These are phyloP conservation scores for Rana temporaria DNA, from an alignment of 2,113 vertebrate species.

Conservation along the genomic window DNA sequence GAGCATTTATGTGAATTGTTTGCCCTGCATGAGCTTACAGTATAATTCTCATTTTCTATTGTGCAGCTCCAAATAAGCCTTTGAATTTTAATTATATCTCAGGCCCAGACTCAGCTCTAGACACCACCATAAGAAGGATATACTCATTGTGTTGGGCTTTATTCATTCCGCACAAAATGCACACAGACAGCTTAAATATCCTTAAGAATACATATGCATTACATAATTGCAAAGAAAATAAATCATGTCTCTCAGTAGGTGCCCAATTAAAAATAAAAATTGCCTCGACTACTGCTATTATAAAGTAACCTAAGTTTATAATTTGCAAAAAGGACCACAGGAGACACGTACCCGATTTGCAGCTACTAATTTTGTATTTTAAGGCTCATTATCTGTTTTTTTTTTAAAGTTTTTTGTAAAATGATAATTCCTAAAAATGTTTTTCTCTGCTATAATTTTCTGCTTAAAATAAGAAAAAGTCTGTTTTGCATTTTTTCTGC, in stretches of 20 bases:
- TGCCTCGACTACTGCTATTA: conserved; percentile 41
- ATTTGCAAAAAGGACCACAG: conserved; percentile 25
- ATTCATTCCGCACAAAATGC: conserved; percentile 13
- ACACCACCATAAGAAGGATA: conserved; percentile 45
- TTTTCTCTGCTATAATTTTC: too few species aligned
- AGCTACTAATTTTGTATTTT: not conserved
- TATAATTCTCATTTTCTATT: conserved; percentile 55
- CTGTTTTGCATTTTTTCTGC: too few species aligned
- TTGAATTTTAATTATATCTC: conserved; percentile 61
- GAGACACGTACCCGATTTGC: conserved; percentile 9
- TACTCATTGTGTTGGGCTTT: conserved; percentile 16
- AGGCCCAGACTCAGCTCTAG: conserved; percentile 13
- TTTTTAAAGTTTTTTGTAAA: too few species aligned
- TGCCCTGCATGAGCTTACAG: conserved; percentile 59
- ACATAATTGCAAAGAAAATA: conserved; percentile 50
- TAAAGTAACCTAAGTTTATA: conserved; percentile 23
- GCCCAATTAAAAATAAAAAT: conserved; percentile 53
- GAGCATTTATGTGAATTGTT: conserved; percentile 56
- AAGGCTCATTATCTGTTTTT: conserved; percentile 11
- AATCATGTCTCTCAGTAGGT: conserved; percentile 30
- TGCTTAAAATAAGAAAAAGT: too few species aligned
- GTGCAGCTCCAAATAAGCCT: conserved; percentile 58
- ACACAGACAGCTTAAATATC: conserved; percentile 31
- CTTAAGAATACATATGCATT: conserved; percentile 45
- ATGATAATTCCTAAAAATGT: too few species aligned